A percentile compares a stretch with the other conserved stretches of the same genome.
Conservation (phyloP, 2,797 vertebrate species). For the Eidolon dupreanum region DNA sequence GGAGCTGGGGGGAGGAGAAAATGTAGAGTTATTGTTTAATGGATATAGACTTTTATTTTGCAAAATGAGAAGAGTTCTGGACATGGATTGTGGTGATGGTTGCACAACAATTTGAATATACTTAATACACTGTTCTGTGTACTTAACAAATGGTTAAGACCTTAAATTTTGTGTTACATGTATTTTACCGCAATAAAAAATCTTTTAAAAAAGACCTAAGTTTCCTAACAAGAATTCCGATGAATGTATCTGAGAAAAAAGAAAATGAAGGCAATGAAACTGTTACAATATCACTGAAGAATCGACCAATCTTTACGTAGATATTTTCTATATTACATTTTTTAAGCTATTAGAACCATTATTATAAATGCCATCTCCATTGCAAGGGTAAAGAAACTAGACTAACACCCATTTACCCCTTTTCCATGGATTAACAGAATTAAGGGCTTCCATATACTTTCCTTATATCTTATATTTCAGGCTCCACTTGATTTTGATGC, state of each 20-base stretch:
- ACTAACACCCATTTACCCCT: too few species aligned
- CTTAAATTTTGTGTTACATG: too few species aligned
- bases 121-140: too few species aligned
- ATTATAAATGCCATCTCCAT: not conserved
- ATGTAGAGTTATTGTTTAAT: too few species aligned
- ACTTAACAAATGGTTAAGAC: too few species aligned
- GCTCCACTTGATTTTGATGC: not conserved
- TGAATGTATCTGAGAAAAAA: not conserved
- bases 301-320: not conserved
- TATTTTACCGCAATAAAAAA: too few species aligned
- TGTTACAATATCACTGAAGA: not conserved
- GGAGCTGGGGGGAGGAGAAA: too few species aligned
- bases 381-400: not conserved
- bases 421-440: not conserved
- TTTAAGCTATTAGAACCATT: not conserved
- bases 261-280: not conserved
- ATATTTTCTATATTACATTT: not conserved
- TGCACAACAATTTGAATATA: too few species aligned
- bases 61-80: too few species aligned
- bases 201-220: not conserved
- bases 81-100: too few species aligned
- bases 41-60: too few species aligned
- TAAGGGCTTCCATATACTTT: not conserved
- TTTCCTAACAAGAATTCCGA: not conserved
- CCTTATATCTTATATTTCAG: not conserved